Percentiles rank a stretch among this genome's conserved stretches.
phyloP scores from a whole-genome alignment of 1,140 invertebrate species.

The Aphis gossypii region DNA sequence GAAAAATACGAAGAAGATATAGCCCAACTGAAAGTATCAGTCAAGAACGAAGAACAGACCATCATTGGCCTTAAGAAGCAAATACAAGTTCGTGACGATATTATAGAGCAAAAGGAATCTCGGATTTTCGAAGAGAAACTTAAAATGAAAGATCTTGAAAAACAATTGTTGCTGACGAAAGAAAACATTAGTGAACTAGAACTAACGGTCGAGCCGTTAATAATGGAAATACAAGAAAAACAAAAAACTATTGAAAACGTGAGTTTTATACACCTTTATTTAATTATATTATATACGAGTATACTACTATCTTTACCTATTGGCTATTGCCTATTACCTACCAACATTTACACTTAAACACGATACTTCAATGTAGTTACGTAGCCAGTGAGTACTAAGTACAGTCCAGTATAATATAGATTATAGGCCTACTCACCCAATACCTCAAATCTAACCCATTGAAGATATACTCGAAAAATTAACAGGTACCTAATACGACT shows the following conservation, averaged over 20 bases:
- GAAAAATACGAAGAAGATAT: conserved; percentile 72
- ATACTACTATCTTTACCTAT: too few relatives aligned
- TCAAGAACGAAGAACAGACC: conserved; percentile 76
- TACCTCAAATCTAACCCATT: too few relatives aligned
- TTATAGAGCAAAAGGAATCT: conserved; percentile 85
- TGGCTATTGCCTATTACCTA: too few relatives aligned
- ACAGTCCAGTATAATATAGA: too few relatives aligned
- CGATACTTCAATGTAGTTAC: not conserved
- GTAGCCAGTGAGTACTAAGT: too few relatives aligned
- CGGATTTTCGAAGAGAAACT: conserved; percentile 82
- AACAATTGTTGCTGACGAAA: conserved; percentile 88
- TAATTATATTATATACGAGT: too few relatives aligned
- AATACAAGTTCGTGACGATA: conserved; percentile 79
- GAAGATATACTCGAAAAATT: too few relatives aligned
- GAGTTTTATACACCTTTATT: conserved; percentile 51
- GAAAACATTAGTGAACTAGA: conserved; percentile 88
- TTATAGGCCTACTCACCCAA: too few relatives aligned
- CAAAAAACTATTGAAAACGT: conserved; percentile 79
- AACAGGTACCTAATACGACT: too few relatives aligned
- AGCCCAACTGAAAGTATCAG: conserved; percentile 72
- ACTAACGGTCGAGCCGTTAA: conserved; percentile 83
- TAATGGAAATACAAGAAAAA: conserved; percentile 79
- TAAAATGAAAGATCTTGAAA: conserved; percentile 87
- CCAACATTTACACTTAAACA: not conserved
- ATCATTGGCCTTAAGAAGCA: conserved; percentile 79